phyloP scores from a whole-genome alignment of 2,113 vertebrate genomes.

The Colius striatus region DNA sequence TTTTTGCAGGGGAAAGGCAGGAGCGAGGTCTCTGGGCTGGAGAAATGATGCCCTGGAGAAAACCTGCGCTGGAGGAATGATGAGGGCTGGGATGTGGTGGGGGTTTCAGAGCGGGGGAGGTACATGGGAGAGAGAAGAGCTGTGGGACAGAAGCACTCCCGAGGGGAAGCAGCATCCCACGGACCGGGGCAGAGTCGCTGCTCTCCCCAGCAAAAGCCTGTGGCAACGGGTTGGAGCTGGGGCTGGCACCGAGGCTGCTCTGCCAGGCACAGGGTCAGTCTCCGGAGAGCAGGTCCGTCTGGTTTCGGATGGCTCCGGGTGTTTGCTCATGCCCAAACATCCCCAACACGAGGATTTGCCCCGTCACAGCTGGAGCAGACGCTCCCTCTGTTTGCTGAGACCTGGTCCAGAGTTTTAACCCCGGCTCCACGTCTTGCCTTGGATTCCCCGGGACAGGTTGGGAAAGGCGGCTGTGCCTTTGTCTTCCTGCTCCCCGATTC shows the following conservation, averaged over 20 bases:
- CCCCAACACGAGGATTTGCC: not conserved
- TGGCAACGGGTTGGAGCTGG: not conserved
- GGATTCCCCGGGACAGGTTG: not conserved
- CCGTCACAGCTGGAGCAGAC: not conserved
- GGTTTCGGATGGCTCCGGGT: rapidly evolving
- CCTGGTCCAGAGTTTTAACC: not conserved
- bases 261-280: not conserved
- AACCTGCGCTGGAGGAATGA: rapidly evolving
- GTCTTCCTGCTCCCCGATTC: not conserved
- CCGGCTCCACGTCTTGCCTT: rapidly evolving
- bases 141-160: rapidly evolving
- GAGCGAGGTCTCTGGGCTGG: not conserved
- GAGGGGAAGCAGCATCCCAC: not conserved
- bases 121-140: rapidly evolving
- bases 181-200: rapidly evolving
- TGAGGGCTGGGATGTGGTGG: not conserved
- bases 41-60: not conserved
- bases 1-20: constrained; percentile 1
- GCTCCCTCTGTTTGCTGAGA: not conserved
- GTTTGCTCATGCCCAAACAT: too few relatives aligned
- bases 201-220: not conserved
- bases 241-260: not conserved
- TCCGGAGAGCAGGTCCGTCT: rapidly evolving
- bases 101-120: not conserved
- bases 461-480: rapidly evolving